phyloP scores from a whole-genome alignment of 2,888 invertebrate species.

The Physocephala rufipes region DNA sequence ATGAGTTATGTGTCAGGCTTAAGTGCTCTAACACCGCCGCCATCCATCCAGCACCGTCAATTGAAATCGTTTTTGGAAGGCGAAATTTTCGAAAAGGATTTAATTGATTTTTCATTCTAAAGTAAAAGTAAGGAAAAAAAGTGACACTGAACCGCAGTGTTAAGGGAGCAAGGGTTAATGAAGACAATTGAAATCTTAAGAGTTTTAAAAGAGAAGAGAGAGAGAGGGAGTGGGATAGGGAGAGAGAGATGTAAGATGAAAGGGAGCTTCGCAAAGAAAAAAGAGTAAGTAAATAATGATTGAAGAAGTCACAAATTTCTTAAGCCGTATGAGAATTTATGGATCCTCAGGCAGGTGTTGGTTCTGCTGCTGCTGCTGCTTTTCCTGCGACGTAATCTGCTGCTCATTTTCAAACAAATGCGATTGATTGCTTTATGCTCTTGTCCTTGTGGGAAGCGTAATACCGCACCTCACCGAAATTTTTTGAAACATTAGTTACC shows the following conservation, averaged over 20 bases:
- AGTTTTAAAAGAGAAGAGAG: neutral
- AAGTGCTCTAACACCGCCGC: constrained; percentile 20
- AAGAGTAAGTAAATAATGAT: too few species aligned
- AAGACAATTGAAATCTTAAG: constrained; percentile 25
- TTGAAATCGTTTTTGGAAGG: too few species aligned
- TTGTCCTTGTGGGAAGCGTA: too few species aligned
- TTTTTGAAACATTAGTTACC: neutral
- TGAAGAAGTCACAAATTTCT: neutral
- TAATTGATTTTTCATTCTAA: constrained; percentile 32
- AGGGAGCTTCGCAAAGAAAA: too few species aligned
- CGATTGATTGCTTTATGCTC: too few species aligned
- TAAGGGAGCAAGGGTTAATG: neutral
- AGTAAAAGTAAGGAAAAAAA: neutral
- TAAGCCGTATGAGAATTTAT: constrained; percentile 40
- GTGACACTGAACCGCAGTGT: neutral
- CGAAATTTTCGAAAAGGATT: too few species aligned
- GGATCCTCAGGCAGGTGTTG: neutral
- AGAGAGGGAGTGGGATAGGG: neutral
- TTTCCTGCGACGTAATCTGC: too few species aligned
- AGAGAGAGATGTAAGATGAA: too few species aligned
- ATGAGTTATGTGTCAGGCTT: constrained; percentile 26
- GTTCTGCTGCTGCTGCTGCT: too few species aligned
- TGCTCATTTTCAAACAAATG: too few species aligned
- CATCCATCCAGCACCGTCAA: too few species aligned
- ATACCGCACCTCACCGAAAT: too few species aligned